Percentiles rank a stretch among this genome's conserved stretches.
These are phyloP conservation scores for Dinomys branickii DNA, from an alignment of 2,113 vertebrate genomes.

Conservation along the genomic window DNA sequence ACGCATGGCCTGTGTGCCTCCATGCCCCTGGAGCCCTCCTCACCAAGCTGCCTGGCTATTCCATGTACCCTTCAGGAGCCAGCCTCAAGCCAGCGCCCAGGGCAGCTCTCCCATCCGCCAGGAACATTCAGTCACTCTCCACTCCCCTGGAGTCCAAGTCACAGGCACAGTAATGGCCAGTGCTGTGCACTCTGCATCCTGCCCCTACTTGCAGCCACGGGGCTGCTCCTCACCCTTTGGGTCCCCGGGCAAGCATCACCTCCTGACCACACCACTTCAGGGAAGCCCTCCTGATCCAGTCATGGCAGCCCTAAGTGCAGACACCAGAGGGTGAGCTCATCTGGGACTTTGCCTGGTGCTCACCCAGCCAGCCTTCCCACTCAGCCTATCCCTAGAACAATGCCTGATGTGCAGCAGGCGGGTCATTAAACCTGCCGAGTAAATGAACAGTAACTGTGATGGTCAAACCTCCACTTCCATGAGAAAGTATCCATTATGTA, in stretches of 20 bases:
- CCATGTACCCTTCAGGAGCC: background rate
- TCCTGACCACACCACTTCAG: background rate
- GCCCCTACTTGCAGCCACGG: too few species aligned
- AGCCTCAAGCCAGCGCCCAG: background rate
- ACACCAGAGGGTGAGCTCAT: background rate
- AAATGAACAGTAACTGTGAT: background rate
- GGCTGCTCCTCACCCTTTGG: background rate
- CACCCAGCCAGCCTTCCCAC: background rate
- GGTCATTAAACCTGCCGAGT: background rate
- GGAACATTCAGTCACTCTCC: background rate
- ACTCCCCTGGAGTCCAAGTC: background rate
- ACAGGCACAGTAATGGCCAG: background rate
- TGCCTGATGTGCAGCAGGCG: background rate
- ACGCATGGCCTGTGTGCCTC: background rate
- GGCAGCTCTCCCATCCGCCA: background rate
- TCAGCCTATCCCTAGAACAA: background rate
- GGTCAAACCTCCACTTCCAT: background rate
- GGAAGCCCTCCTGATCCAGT: background rate
- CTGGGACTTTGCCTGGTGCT: background rate
- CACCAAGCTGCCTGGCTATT: too few species aligned
- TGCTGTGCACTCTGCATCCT: background rate
- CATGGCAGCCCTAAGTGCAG: background rate
- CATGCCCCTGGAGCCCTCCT: background rate
- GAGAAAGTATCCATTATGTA: background rate
- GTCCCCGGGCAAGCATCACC: background rate